phyloP scores from a whole-genome alignment of 2,888 invertebrate genomes.

The Cataglyphis rosenhaueri region DNA sequence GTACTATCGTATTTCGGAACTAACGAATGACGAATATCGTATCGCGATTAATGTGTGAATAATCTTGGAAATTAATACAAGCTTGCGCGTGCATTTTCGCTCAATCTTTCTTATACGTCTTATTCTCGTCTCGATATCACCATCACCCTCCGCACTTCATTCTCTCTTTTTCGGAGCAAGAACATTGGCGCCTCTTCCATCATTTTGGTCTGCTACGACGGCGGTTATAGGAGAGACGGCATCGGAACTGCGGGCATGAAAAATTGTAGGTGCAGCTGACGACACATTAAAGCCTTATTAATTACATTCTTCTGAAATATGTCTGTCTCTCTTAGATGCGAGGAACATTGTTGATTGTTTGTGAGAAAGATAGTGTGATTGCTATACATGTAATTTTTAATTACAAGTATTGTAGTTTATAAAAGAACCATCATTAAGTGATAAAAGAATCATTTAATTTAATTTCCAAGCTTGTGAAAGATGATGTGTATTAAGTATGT shows the following conservation, averaged over 20 bases:
- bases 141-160: slow-evolving; percentile 5
- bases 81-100: neutral
- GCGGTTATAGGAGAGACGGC: slow-evolving; percentile 58
- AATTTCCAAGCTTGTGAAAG: slow-evolving; percentile 19
- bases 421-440: neutral
- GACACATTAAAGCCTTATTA: slow-evolving; percentile 77
- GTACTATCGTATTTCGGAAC: neutral
- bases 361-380: neutral
- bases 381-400: slow-evolving; percentile 3
- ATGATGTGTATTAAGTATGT: slow-evolving; percentile 3
- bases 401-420: neutral
- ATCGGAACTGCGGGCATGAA: slow-evolving; percentile 66
- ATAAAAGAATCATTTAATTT: slow-evolving; percentile 13
- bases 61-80: slow-evolving; percentile 56
- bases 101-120: slow-evolving; percentile 26
- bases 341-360: slow-evolving; percentile 27
- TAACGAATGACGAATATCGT: slow-evolving; percentile 61
- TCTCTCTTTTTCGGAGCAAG: slow-evolving; percentile 65
- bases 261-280: slow-evolving; percentile 78
- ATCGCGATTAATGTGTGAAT: slow-evolving; percentile 67
- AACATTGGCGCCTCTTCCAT: slow-evolving; percentile 76
- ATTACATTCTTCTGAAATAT: slow-evolving; percentile 69
- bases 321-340: slow-evolving; percentile 29
- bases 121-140: slow-evolving; percentile 34
- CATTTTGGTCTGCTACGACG: slow-evolving; percentile 68